These are phyloP conservation scores for Tenodera sinensis DNA, from an alignment of 2,888 invertebrate genomes.

Conservation along the genomic window DNA sequence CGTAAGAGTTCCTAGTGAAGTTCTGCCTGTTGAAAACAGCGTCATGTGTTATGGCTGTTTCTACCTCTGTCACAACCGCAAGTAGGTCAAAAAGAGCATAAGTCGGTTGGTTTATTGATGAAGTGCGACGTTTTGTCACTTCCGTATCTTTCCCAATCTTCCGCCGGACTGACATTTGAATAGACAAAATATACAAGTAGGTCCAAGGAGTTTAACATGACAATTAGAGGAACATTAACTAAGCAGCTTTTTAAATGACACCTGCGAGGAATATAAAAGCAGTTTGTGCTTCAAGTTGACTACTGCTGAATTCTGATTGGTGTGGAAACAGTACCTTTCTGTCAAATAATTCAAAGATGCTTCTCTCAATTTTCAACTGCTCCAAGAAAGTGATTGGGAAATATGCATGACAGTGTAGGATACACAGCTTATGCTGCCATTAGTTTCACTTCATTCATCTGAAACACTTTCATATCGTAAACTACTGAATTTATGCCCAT, in stretches of 20 bases:
- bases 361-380: too few relatives aligned
- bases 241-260: background rate
- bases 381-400: too few relatives aligned
- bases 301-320: too few relatives aligned
- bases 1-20: background rate
- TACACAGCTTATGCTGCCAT: too few relatives aligned
- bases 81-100: background rate
- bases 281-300: too few relatives aligned
- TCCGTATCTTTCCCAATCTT: background rate
- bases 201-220: background rate
- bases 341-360: too few relatives aligned
- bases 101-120: background rate
- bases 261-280: too few relatives aligned
- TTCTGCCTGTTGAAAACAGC: background rate
- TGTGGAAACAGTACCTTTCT: too few relatives aligned
- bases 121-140: background rate
- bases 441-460: too few relatives aligned
- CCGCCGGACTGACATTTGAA: background rate
- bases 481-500: too few relatives aligned
- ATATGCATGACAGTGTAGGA: too few relatives aligned
- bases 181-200: background rate
- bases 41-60: background rate
- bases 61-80: background rate
- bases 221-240: background rate
- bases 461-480: too few relatives aligned